Evolutionary conservation across 2,888 invertebrate species (phyloP), one percentile per base, ranked within the genome.

Genomic region (Chaetogeoica ovagalla): DNA sequence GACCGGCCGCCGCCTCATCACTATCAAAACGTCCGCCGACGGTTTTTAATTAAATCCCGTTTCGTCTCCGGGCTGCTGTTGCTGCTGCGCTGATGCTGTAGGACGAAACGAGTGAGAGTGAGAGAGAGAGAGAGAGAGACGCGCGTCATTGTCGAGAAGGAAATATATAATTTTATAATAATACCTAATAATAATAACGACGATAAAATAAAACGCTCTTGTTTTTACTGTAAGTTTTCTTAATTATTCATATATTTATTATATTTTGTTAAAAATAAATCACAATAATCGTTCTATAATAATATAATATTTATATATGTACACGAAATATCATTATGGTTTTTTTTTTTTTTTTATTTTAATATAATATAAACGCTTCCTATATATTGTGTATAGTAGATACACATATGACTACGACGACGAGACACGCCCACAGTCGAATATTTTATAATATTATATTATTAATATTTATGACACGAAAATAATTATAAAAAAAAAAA

Each of bases 181-280:
- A 30, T 30, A n/a, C n/a, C n/a, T n/a, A 30, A 30, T 30, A 30
- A 30, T 30, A 30, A 30, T 30, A 30, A 30, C 4, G 4, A 57
- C 37, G 21, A 55, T 39, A 69, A n/a, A 69, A 30, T 30, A 30
- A 69, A 77, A 76, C 17, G 39, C n/a, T 57, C 4, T 13, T 6
- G 39, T 76, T 43, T 7, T 66, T 73, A 17, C 1, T 43, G 48
- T 11, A 8, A 30, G 21, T 63, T 62, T 52, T 72, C 72, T 48
- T 63, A 73, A 55, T 52, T 39, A 48, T 74, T 60, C 48, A 9
- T 65, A 66, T 66, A 19, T 55, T 60, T 68, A n/a, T n/a, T n/a
- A n/a, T n/a, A n/a, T n/a, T 76, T 76, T 21, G 37, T 70, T 71
- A 79, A 79, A 79, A 70, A 71, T 79, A 79, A 79, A 79, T 79